These are phyloP conservation scores for human DNA, from an alignment of 2,113 vertebrate species.

Conservation along the genomic window DNA sequence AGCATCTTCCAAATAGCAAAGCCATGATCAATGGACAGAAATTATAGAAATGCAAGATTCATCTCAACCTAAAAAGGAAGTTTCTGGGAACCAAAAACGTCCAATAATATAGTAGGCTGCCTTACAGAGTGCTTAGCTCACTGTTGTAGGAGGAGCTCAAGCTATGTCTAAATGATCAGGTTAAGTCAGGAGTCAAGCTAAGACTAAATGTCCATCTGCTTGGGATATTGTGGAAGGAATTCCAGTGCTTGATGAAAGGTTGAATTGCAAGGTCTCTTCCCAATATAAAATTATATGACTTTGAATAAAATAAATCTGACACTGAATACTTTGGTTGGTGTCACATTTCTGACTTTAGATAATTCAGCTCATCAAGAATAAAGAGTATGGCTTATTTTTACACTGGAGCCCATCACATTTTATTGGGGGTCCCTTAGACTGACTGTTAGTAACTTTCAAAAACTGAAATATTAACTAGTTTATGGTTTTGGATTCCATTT, in stretches of 20 bases:
- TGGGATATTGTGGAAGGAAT: neutral
- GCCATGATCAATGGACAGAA: neutral
- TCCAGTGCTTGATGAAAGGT: neutral
- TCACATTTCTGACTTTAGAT: neutral
- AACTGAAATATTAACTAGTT: neutral
- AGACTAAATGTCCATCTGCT: neutral
- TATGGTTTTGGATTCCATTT: neutral
- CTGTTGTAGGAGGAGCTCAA: neutral
- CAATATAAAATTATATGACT: neutral
- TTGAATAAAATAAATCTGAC: neutral
- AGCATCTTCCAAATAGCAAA: conserved; percentile 33
- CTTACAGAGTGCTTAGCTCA: neutral
- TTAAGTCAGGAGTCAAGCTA: neutral
- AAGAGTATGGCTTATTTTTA: neutral
- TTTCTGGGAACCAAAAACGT: neutral
- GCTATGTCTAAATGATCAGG: neutral
- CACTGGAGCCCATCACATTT: neutral
- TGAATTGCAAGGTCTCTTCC: neutral
- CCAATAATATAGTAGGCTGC: neutral
- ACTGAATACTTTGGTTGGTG: neutral
- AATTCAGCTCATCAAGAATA: neutral
- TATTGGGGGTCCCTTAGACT: neutral
- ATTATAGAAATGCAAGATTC: neutral
- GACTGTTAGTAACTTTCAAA: neutral
- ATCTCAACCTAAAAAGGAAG: neutral